Evolutionary conservation across 2,797 vertebrate species (phyloP).

Genomic region (Pampus argenteus): DNA sequence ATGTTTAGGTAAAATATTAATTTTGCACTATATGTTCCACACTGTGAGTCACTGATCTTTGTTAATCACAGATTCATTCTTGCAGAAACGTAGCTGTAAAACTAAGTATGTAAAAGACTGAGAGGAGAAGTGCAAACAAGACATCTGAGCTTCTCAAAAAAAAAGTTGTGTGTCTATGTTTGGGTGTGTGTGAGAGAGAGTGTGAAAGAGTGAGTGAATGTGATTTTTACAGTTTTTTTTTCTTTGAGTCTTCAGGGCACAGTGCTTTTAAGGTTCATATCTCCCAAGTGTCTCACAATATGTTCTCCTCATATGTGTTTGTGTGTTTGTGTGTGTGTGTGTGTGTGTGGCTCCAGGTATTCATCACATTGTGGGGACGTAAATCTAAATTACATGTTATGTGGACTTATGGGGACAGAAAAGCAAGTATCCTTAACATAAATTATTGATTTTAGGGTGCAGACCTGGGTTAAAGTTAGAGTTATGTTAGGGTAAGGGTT

Average conservation of each 20-base stretch:
- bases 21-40: constrained; percentile 2
- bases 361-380: too few species aligned
- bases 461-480: too few species aligned
- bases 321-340: too few species aligned
- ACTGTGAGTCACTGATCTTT: constrained; percentile 14
- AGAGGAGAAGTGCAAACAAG: background rate
- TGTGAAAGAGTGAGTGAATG: constrained; percentile 46
- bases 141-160: background rate
- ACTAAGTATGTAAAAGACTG: constrained; percentile 27
- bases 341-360: too few species aligned
- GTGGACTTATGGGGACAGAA: too few species aligned
- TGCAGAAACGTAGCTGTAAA: background rate
- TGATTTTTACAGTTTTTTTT: constrained; percentile 37
- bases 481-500: too few species aligned
- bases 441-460: too few species aligned
- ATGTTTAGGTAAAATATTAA: constrained; percentile 16
- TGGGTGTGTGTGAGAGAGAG: constrained; percentile 38
- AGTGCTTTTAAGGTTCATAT: constrained; percentile 60
- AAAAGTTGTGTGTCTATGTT: constrained; percentile 1
- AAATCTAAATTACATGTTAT: too few species aligned
- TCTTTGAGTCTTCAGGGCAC: constrained; percentile 33
- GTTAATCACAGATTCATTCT: background rate
- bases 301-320: too few species aligned
- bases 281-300: constrained; percentile 56
- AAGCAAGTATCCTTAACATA: too few species aligned